These are phyloP conservation scores for Archegozetes longisetosus DNA, from an alignment of 1,140 invertebrate species.

Conservation along the genomic window DNA sequence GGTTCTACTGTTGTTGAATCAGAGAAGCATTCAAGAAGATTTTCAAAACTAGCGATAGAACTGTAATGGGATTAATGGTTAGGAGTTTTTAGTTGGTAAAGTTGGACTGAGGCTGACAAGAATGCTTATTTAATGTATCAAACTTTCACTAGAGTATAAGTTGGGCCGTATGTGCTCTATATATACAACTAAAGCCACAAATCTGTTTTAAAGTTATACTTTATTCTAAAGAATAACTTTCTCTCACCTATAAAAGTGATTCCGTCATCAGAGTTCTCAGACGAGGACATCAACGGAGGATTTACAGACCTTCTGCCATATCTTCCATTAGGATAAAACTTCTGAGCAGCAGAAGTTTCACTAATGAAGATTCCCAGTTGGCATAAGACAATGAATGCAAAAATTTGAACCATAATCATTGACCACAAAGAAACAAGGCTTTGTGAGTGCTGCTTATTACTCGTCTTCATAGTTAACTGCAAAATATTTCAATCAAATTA, in stretches of 20 bases:
- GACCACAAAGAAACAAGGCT: not conserved
- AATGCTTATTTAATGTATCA: no score
- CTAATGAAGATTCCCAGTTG: not conserved
- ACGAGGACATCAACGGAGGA: conserved; percentile 13
- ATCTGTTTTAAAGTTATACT: no score
- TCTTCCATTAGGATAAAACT: conserved; percentile 23
- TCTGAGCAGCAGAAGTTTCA: conserved; percentile 16
- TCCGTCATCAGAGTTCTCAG: not conserved
- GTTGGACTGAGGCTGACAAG: no score
- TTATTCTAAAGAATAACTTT: no score
- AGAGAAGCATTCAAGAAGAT: no score
- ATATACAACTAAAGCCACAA: no score
- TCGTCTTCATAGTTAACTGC: not conserved
- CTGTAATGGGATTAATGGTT: no score
- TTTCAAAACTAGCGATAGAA: no score
- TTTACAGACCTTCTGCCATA: conserved; percentile 20
- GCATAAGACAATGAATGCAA: not conserved
- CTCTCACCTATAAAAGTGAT: not conserved
- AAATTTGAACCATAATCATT: not conserved
- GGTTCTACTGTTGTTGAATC: no score
- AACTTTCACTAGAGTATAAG: not conserved
- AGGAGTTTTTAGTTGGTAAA: no score
- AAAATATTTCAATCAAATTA: no score
- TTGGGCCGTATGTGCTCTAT: no score
- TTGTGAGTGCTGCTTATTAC: not conserved